Evolutionary conservation across 2,888 invertebrate genomes (phyloP).

Genomic region (Tromatobia lineatoria): DNA sequence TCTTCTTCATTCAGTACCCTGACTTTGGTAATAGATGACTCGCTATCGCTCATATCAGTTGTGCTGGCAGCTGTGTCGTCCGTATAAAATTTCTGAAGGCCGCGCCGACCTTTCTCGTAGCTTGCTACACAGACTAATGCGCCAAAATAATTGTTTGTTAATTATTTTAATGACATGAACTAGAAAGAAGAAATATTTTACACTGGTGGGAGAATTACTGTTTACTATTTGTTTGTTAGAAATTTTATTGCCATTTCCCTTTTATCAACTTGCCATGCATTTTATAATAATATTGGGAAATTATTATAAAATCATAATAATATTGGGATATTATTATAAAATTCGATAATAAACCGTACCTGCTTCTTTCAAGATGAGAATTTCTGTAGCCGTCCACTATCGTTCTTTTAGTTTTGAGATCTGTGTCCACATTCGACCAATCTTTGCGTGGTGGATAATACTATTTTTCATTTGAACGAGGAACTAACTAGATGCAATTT

Average conservation of each 20-base stretch:
- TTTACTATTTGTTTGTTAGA: not conserved
- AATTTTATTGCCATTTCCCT: not conserved
- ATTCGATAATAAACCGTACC: constrained; percentile 16
- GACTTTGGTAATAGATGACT: too few species aligned
- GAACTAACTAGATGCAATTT: constrained; percentile 7
- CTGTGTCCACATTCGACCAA: constrained; percentile 28
- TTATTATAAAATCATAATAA: not conserved
- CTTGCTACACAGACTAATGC: constrained; percentile 17
- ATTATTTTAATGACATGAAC: not conserved
- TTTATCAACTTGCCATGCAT: not conserved
- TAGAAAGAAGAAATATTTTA: not conserved
- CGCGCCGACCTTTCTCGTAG: constrained; percentile 33
- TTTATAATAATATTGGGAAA: not conserved
- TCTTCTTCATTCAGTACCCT: too few species aligned
- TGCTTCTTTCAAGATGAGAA: constrained; percentile 43
- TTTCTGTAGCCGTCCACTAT: constrained; percentile 22
- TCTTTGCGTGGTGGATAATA: constrained; percentile 38
- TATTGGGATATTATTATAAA: not conserved
- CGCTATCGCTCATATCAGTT: too few species aligned
- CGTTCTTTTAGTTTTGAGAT: constrained; percentile 12
- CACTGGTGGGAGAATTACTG: not conserved
- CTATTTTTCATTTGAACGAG: constrained; percentile 6
- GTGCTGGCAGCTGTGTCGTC: not conserved
- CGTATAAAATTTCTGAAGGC: constrained; percentile 23
- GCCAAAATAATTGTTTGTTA: not conserved